Conservation (phyloP, 2,113 vertebrate species). For the Gopherus evgoodei region DNA sequence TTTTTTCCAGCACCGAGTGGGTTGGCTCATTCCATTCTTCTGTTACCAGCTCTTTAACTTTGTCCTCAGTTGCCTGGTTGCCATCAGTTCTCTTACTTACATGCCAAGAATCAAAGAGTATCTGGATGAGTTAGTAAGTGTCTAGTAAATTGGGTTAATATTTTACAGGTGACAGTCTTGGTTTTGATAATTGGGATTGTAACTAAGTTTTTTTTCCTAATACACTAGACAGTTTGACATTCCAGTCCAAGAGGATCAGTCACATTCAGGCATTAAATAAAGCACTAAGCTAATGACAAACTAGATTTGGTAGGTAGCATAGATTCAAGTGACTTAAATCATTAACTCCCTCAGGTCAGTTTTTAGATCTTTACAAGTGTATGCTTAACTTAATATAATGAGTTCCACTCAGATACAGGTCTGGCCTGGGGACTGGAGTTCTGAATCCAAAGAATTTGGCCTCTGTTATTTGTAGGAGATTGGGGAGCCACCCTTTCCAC, state of each 20-base stretch:
- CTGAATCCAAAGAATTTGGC: not conserved
- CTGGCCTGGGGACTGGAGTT: not conserved
- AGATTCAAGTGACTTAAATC: accelerated
- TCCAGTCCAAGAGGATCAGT: not conserved
- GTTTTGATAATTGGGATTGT: not conserved
- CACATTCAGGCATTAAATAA: not conserved
- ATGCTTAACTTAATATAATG: not conserved
- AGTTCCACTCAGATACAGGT: not conserved
- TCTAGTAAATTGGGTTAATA: not conserved
- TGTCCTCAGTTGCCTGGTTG: constrained; percentile 95
- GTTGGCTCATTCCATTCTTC: constrained; percentile 98
- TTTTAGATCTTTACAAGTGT: not conserved
- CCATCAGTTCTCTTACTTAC: constrained; percentile 97
- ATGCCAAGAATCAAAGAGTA: constrained; percentile 98
- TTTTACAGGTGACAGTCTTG: not conserved
- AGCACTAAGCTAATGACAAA: not conserved
- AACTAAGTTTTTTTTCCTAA: not conserved
- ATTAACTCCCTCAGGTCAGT: not conserved
- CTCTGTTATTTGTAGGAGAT: not conserved
- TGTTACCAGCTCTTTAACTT: constrained; percentile 99
- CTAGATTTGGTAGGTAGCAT: not conserved
- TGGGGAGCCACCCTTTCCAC: not conserved
- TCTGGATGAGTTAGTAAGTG: constrained; percentile 94
- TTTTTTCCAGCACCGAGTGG: constrained; percentile 89
- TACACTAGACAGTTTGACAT: accelerated